Evolutionary conservation across 2,113 vertebrate species (phyloP), one percentile per base, ranked within the genome.

Genomic region (Prunella himalayana): DNA sequence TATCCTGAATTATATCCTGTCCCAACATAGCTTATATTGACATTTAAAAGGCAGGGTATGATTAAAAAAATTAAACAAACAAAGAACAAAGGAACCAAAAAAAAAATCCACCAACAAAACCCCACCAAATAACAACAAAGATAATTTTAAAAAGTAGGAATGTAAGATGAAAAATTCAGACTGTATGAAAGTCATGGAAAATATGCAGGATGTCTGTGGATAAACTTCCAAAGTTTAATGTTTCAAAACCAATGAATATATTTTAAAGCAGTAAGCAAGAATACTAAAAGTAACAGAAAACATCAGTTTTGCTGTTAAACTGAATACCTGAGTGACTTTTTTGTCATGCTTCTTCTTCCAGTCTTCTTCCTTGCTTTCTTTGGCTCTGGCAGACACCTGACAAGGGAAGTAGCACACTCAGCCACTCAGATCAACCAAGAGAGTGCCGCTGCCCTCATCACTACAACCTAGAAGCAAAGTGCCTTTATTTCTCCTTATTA

Each of bases 391-490:
- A n/a, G 30, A 10, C 19, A 23, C 31, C 22, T 39, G 2, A 12
- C 6, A 17, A 73, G 15, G 23, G 8, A 73, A 12, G 30, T 11
- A 69, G 6, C 4, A 1, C 28, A 19, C 5, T 28, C 35, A 66
- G 6, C 10, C n/a, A 14, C 8, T 25, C 22, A 75, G 7, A 44
- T 24, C 33, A 79, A 3, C 9, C 3, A 28, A 61, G 21, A 42
- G 24, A 45, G 6, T 2, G 0, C 8, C 7, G 0, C 44, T 64
- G 21, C 8, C 16, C 60, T 24, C 30, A 11, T 27, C 42, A 39
- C 24, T 0, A 0, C 24, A 13, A 45, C 9, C 3, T 23, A 37
- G 22, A 41, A 70, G 6, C 2, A 72, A 70, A 33, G 8, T 44
- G 39, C 15, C 13, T 44, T 63, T 83, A 13, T 31, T 80, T 73